These are phyloP conservation scores for Micropterix aruncella DNA, from an alignment of 2,888 invertebrate genomes.

Conservation along the genomic window DNA sequence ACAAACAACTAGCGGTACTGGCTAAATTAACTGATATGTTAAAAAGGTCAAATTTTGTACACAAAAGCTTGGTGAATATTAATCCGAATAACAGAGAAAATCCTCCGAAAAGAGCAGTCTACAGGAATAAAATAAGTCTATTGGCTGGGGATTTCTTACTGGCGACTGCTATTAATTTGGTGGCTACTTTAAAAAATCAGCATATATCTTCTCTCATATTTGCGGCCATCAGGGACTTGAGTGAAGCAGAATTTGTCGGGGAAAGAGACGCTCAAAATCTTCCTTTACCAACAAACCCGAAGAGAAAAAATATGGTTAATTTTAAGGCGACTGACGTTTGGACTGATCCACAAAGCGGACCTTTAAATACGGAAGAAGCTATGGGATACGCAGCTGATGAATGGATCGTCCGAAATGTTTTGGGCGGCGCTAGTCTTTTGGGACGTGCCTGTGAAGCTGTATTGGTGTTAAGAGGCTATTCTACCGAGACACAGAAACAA, in stretches of 20 bases:
- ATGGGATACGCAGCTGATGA: conserved; percentile 47
- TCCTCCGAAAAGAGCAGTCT: conserved; percentile 63
- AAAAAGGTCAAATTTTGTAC: conserved; percentile 70
- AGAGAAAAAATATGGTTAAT: conserved; percentile 19
- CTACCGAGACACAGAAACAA: conserved; percentile 46
- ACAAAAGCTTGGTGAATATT: conserved; percentile 41
- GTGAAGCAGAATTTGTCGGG: conserved; percentile 71
- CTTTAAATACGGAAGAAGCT: conserved; percentile 22
- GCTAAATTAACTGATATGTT: conserved; percentile 77
- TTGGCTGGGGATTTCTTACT: conserved; percentile 76
- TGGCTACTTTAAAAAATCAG: conserved; percentile 54
- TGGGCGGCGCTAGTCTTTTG: conserved; percentile 47
- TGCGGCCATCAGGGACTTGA: conserved; percentile 63
- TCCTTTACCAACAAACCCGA: conserved; percentile 52
- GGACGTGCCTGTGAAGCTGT: conserved; percentile 76
- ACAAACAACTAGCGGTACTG: conserved; percentile 31
- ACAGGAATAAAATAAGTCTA: conserved; percentile 80
- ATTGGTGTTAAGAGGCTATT: conserved; percentile 56
- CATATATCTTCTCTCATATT: conserved; percentile 72
- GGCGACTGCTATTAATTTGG: conserved; percentile 65
- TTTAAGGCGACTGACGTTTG: too few species aligned
- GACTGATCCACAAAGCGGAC: conserved; percentile 5
- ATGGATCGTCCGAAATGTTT: conserved; percentile 58
- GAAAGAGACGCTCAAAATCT: conserved; percentile 60
- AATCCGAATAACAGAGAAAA: conserved; percentile 38